A percentile compares a stretch with the other conserved stretches of the same genome.
Conservation (phyloP, 1,140 invertebrate species). For the Zophobas morio region DNA sequence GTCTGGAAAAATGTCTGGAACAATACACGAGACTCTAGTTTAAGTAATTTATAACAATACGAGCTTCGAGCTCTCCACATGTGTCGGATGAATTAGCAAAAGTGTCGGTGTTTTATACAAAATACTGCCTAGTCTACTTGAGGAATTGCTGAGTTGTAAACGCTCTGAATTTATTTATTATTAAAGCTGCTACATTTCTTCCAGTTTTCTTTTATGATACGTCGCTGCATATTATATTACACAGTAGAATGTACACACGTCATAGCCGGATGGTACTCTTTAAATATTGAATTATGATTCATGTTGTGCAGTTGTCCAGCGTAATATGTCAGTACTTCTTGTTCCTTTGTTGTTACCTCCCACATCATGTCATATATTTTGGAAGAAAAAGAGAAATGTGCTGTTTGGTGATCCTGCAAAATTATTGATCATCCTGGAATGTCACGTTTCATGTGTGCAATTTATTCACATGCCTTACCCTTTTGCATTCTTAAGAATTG, state of each 20-base stretch:
- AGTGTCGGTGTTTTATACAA: conserved; percentile 8
- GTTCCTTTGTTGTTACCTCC: conserved; percentile 39
- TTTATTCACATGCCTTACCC: conserved; percentile 38
- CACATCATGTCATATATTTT: conserved; percentile 45
- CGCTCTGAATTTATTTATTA: conserved; percentile 28
- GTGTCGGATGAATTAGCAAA: conserved; percentile 14
- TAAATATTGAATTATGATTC: conserved; percentile 53
- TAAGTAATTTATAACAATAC: too few species aligned
- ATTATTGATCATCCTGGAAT: conserved; percentile 37
- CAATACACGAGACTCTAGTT: too few species aligned
- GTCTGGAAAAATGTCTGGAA: too few species aligned
- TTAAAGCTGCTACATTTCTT: conserved; percentile 20
- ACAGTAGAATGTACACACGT: conserved; percentile 41
- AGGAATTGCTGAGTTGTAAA: conserved; percentile 32
- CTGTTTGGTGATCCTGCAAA: conserved; percentile 35
- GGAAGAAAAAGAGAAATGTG: conserved; percentile 43
- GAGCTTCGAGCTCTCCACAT: too few species aligned
- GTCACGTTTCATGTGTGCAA: conserved; percentile 36
- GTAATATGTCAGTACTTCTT: conserved; percentile 49
- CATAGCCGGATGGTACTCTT: conserved; percentile 44
- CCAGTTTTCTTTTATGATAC: conserved; percentile 34
- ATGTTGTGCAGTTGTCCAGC: conserved; percentile 50
- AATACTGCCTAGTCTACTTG: neutral
- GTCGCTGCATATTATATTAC: conserved; percentile 43
- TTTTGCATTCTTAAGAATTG: conserved; percentile 35